Conservation (phyloP, 2,113 vertebrate genomes). For the Tauraco erythrolophus region DNA sequence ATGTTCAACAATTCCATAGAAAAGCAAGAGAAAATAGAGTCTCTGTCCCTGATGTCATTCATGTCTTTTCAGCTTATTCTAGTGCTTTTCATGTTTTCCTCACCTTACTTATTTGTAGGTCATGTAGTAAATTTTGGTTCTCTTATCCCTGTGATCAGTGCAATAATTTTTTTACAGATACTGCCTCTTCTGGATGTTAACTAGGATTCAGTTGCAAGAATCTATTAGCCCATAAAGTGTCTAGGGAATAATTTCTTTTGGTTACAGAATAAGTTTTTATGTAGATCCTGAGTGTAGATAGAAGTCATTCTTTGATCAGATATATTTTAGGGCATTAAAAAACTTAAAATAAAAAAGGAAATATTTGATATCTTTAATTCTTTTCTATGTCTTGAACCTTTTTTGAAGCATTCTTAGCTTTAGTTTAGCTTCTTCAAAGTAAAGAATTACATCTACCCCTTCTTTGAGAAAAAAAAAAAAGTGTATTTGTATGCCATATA, state of each 20-base stretch:
- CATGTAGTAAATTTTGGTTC: neutral
- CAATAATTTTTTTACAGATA: neutral
- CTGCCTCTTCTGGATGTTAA: neutral
- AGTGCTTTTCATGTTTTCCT: neutral
- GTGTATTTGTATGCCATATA: neutral
- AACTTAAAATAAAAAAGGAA: neutral
- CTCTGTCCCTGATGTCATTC: neutral
- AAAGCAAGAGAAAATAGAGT: neutral
- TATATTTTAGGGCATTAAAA: neutral
- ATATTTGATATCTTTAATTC: neutral
- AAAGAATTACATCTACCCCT: neutral
- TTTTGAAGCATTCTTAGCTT: neutral
- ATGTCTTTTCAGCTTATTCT: neutral
- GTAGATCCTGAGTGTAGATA: neutral
- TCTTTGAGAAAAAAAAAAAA: neutral
- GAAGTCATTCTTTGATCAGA: neutral
- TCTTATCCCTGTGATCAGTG: accelerated
- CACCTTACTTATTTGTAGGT: neutral
- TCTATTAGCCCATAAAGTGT: neutral
- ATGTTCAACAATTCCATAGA: neutral
- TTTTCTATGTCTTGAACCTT: neutral
- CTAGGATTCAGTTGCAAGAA: neutral
- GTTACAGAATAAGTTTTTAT: neutral
- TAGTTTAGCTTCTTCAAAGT: neutral
- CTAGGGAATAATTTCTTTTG: neutral